phyloP scores from a whole-genome alignment of 2,113 vertebrate genomes.

The Otocyon megalotis region DNA sequence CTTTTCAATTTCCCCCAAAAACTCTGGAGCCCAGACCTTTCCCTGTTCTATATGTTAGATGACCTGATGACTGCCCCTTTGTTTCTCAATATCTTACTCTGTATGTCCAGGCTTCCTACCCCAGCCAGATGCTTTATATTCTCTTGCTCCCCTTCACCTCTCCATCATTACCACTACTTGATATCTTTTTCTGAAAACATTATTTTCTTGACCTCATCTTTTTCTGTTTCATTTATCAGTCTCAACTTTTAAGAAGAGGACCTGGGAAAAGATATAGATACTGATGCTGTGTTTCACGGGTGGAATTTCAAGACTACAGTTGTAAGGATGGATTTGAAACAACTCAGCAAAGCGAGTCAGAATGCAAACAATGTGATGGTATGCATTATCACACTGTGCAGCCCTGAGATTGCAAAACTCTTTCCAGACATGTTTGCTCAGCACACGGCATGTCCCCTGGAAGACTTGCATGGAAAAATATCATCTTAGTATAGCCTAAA shows the following conservation, averaged over 20 bases:
- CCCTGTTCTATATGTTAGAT: neutral
- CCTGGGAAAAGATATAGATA: neutral
- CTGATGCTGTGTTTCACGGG: neutral
- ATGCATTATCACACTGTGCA: neutral
- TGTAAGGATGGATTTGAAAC: neutral
- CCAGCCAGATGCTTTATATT: neutral
- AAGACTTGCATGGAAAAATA: neutral
- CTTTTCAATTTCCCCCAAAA: neutral
- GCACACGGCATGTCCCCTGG: neutral
- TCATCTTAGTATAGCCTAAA: neutral
- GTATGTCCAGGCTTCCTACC: neutral
- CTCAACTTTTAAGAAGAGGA: neutral
- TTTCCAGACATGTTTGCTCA: neutral
- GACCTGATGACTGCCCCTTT: neutral
- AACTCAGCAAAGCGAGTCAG: neutral
- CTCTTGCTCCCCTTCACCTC: neutral
- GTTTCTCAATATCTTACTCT: neutral
- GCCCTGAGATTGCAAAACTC: neutral
- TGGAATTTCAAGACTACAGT: neutral
- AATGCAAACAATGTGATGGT: neutral
- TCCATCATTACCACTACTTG: neutral
- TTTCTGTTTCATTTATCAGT: neutral
- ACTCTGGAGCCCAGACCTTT: neutral
- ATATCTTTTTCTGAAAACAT: neutral
- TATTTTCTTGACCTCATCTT: neutral